Base-by-base conservation (phyloP, 1,140 invertebrate genomes). In the Leptinotarsa texana region DNA sequence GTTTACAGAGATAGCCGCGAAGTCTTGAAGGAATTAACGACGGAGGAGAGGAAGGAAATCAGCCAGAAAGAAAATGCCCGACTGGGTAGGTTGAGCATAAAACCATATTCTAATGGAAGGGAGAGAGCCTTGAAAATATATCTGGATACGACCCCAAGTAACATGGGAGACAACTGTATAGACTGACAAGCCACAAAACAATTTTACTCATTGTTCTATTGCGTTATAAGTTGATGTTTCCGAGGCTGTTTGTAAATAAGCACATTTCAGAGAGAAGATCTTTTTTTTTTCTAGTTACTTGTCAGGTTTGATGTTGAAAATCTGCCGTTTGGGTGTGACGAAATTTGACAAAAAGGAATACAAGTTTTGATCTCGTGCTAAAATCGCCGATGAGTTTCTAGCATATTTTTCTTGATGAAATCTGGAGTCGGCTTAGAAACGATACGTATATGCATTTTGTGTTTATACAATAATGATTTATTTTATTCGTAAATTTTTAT, bases 101-200 rank as follows among this genome's bases (percentile, higher is more conserved):
- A 83, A 71, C 83, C 84, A 67, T 87, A 87, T 71, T 86, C 85
- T 51, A 84, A 88, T 84, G 63, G 92, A 72, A 90, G 90, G 80
- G 93, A 94, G 85, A 88, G 88, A 79, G 92, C 90, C 4, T 86
- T 94, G 42, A 93, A 93, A 86, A 94, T 94, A 79, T 92, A 93
- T 84, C 85, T 92, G 72, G 91, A 92, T 77, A 85, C 84, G 63
- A 81, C 82, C 74, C 81, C 82, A 61, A 78, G 77, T 68, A 82
- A 85, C 80, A 69, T 76, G 11, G 82, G 84, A 17, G 80, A 84
- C 70, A 77, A 79, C 78, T 80, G 74, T 71, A 79, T 80, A 76
- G 84, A 85, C 83, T 85, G 82, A 84, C 82, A 81, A 78, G 80
- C 72, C 72, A 75, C 75, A 73, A 81, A 80, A 75, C 76, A 75